Conservation (phyloP, 35 echinoderm and acorn worm genomes). For the Heliocidaris erythrogramma region DNA sequence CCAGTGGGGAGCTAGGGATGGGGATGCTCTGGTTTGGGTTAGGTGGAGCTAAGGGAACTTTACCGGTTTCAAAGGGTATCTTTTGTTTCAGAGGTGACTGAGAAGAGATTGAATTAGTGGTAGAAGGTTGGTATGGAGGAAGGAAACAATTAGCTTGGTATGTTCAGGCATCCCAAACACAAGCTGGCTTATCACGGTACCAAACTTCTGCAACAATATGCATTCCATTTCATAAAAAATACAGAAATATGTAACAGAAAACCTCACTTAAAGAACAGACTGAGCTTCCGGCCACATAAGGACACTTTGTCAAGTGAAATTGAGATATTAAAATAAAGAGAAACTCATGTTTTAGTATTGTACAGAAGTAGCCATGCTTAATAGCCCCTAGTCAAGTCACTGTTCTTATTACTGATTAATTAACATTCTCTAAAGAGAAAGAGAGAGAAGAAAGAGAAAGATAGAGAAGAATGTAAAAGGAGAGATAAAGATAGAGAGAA, state of each 20-base stretch:
- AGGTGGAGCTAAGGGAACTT: not conserved
- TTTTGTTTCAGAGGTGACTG: not conserved
- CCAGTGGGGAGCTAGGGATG: not conserved
- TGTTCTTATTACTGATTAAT: no score
- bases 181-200: not conserved
- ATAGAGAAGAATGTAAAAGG: not conserved
- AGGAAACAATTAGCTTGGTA: not conserved
- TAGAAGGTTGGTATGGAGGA: not conserved
- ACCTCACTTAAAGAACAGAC: no score
- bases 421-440: no score
- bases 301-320: no score
- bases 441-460: not conserved
- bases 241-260: no score
- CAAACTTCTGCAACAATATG: no score
- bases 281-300: no score
- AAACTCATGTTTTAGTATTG: no score
- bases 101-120: conserved; percentile 11
- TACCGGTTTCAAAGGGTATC: not conserved
- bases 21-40: not conserved
- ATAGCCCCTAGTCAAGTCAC: no score
- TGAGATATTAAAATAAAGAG: no score
- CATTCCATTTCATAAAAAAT: no score
- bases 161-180: not conserved
- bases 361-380: no score
- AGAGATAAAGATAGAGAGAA: not conserved